Evolutionary conservation across 1,140 invertebrate genomes (phyloP), one percentile per base, ranked within the genome.

Genomic region (Branchinecta lynchi): DNA sequence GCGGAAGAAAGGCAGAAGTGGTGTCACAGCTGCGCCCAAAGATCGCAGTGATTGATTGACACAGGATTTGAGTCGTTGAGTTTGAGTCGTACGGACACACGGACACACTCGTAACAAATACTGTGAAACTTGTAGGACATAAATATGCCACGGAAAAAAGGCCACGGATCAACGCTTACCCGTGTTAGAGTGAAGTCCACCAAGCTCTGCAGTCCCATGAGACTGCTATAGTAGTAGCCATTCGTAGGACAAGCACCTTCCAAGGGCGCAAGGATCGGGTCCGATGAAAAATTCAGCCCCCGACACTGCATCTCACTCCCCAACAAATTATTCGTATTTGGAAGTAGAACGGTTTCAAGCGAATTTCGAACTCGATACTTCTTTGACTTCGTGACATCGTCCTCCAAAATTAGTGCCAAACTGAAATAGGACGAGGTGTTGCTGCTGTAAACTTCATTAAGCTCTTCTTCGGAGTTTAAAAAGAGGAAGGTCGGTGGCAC

Each of bases 201-300:
- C 10, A 89, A 76, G 65, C 84, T 82, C 76, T 89, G 87, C 69
- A 89, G 74, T 3, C 85, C 86, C 68, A 88, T 76, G 75, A 89
- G 88, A n/a, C 86, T 86, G 3, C 86, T 87, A 73, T 84, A 84
- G 76, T 85, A 86, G 76, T 89, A 89, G 78, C 87, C 84, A 73
- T 88, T 85, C 1, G 85, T 85, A 0, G 86, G 87, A 76, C 87
- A 89, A 2, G 82, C 84, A 71, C 85, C 84, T 0, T 85, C 84
- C 0, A 82, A 60, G 17, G 51, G 51, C 12, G 17, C 12, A 60
- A 1, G 12, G 1, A 60, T 15, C 51, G 51, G 51, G 76, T 86
- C 85, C 74, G 87, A 87, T 69, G 85, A 86, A 73, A 65, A 77
- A 43, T 12, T 43, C 3, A 51, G 20, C 32, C 7, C 7, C 45